phyloP scores from a whole-genome alignment of 1,140 invertebrate genomes.

The Cyphomyrmex costatus region DNA sequence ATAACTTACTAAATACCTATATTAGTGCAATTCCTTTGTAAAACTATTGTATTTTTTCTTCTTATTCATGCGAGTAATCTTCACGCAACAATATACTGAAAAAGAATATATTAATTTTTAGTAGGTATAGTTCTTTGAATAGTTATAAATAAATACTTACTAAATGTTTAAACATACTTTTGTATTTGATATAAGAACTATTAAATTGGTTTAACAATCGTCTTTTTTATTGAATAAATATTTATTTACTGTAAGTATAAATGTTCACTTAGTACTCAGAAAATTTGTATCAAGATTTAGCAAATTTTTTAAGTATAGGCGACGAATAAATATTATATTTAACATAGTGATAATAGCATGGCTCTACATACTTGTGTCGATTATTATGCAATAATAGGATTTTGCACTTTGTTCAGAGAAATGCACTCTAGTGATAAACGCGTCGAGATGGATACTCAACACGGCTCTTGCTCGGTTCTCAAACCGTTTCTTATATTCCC shows the following conservation, averaged over 20 bases:
- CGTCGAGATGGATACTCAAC: slow-evolving; percentile 18
- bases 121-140: too few relatives aligned
- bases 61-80: background rate
- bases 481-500: slow-evolving; percentile 34
- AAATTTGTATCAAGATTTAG: too few relatives aligned
- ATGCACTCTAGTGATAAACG: slow-evolving; percentile 46
- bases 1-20: background rate
- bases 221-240: too few relatives aligned
- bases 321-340: slow-evolving; percentile 48
- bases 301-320: background rate
- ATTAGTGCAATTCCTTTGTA: background rate
- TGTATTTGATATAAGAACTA: too few relatives aligned
- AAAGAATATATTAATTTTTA: too few relatives aligned
- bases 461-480: background rate
- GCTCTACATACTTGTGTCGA: slow-evolving; percentile 40
- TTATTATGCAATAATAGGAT: slow-evolving; percentile 48
- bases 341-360: background rate
- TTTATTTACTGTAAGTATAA: too few relatives aligned
- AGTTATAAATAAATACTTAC: too few relatives aligned
- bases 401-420: slow-evolving; percentile 42
- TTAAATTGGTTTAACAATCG: too few relatives aligned
- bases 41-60: background rate
- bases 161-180: too few relatives aligned
- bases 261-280: too few relatives aligned
- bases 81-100: background rate